Percentiles rank a stretch among this genome's conserved stretches.
Conservation (phyloP, 2,113 vertebrate species). For the Aphyosemion australe region DNA sequence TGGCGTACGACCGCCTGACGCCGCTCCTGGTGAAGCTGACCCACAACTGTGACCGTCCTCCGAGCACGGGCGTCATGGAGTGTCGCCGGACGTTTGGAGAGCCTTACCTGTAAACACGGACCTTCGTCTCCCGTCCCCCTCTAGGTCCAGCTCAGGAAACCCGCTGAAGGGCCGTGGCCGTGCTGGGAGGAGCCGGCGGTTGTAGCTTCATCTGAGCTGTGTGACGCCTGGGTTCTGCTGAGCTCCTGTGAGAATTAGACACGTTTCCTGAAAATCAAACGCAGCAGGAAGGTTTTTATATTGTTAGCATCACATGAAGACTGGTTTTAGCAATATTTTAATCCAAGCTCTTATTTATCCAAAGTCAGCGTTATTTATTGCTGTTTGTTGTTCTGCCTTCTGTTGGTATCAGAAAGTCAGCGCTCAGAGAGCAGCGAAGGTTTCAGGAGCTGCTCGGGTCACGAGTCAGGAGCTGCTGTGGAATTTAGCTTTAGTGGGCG, state of each 20-base stretch:
- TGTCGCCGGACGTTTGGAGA: conserved; percentile 94
- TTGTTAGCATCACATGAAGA: conserved; percentile 53
- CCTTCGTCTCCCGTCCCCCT: conserved; percentile 19
- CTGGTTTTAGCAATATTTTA: conserved; percentile 67
- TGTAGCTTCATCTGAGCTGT: conserved; percentile 20
- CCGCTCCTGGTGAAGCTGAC: conserved; percentile 92
- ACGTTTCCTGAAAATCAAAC: conserved; percentile 42
- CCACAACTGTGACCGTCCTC: conserved; percentile 94
- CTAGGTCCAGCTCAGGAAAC: conserved; percentile 66
- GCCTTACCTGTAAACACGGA: conserved; percentile 84
- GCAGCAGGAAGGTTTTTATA: conserved; percentile 47
- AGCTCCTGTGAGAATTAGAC: conserved; percentile 31
- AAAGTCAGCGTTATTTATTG: conserved; percentile 71
- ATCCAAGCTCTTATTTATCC: conserved; percentile 69
- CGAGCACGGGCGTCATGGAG: conserved; percentile 93
- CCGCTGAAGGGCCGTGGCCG: conserved; percentile 27
- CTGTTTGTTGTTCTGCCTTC: conserved; percentile 13
- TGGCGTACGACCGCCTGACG: conserved; percentile 91
- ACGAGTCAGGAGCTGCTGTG: too few relatives aligned
- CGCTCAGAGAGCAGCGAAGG: too few relatives aligned
- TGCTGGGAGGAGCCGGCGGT: neutral
- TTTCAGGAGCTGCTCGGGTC: too few relatives aligned
- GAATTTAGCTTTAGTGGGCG: too few relatives aligned
- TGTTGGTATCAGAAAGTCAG: neutral
- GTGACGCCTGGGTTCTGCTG: conserved; percentile 17